Conservation (phyloP, 2,797 vertebrate genomes). For the Gallinago nigripennis region DNA sequence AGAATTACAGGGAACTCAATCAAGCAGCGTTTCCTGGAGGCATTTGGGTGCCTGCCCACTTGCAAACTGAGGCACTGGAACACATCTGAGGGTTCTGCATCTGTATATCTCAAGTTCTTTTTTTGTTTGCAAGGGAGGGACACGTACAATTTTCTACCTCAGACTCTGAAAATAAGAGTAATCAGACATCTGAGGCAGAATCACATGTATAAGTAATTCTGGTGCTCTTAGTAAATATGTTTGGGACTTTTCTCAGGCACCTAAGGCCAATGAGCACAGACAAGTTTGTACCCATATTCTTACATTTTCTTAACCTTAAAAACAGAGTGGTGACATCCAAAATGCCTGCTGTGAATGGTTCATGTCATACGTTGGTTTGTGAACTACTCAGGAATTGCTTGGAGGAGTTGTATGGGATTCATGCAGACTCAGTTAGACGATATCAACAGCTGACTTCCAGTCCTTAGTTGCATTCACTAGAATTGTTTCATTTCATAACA, state of each 20-base stretch:
- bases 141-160: background rate
- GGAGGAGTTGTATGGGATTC: background rate
- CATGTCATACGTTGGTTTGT: accelerated
- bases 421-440: background rate
- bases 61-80: accelerated
- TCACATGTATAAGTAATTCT: background rate
- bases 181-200: background rate
- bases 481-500: background rate
- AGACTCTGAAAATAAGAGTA: background rate
- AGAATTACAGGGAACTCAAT: background rate
- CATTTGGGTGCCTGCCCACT: background rate
- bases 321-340: background rate
- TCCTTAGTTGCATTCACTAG: background rate
- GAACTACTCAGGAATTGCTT: background rate
- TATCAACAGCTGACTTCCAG: background rate
- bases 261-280: background rate
- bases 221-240: background rate
- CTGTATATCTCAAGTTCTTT: background rate
- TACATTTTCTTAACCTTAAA: background rate
- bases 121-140: background rate
- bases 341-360: background rate
- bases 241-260: background rate
- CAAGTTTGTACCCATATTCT: background rate
- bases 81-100: background rate
- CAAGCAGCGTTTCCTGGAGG: background rate